A percentile compares a stretch with the other conserved stretches of the same genome.
Evolutionary conservation across 2,888 invertebrate genomes (phyloP).

Genomic region (Gymnocheta viridis): DNA sequence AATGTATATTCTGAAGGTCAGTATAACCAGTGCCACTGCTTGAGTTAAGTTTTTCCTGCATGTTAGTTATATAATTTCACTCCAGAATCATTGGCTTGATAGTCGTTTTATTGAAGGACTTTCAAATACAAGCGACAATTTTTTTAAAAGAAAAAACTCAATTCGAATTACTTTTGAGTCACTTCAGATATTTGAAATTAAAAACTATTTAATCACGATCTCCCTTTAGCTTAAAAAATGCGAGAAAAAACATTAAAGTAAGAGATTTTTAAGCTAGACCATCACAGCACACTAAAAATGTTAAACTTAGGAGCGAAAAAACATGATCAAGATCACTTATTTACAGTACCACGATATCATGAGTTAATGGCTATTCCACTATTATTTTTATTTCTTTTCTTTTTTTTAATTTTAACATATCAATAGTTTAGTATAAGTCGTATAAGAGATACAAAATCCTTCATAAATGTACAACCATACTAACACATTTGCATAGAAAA

Average conservation of each 20-base stretch:
- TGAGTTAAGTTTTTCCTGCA: no score
- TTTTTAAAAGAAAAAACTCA: no score
- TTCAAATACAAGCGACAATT: no score
- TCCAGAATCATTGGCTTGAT: no score
- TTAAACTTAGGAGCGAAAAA: not conserved
- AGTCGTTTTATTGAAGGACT: no score
- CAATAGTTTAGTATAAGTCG: constrained; percentile 4
- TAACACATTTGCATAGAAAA: constrained; percentile 52
- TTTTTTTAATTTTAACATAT: constrained; percentile 21
- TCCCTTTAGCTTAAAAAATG: no score
- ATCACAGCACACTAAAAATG: constrained; percentile 4
- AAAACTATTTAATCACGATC: no score
- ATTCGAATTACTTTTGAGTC: no score
- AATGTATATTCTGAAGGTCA: no score
- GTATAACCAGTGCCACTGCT: no score
- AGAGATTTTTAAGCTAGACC: not conserved
- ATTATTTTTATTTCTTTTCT: not conserved
- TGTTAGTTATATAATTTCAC: no score
- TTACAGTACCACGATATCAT: constrained; percentile 45
- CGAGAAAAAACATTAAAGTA: not conserved
- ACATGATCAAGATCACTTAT: constrained; percentile 53
- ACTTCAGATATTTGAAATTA: no score
- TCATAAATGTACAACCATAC: not conserved
- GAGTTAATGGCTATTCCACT: constrained; percentile 4
- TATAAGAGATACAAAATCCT: constrained; percentile 2